phyloP scores from a whole-genome alignment of 2,113 vertebrate genomes.

The Oenanthe melanoleuca region DNA sequence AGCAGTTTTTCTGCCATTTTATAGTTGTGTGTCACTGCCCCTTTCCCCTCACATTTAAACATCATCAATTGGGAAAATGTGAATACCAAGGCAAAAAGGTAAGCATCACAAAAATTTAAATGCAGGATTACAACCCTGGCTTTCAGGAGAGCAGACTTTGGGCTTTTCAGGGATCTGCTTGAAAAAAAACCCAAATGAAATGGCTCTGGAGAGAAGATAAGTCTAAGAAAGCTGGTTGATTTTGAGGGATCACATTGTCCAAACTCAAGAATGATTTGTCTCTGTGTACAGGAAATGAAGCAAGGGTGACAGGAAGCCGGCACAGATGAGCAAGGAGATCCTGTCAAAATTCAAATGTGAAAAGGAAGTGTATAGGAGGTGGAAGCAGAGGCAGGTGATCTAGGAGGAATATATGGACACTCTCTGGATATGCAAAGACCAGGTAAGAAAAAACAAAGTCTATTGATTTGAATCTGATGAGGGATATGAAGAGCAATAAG shows the following conservation, averaged over 20 bases:
- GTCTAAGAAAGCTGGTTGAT: background rate
- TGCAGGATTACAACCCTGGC: background rate
- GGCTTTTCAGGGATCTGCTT: background rate
- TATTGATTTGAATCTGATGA: background rate
- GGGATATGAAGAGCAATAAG: background rate
- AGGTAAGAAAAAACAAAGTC: background rate
- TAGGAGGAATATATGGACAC: background rate
- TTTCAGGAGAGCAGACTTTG: background rate
- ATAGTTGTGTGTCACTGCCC: background rate
- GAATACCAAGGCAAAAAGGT: background rate
- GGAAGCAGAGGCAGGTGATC: background rate
- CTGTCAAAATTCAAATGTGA: background rate
- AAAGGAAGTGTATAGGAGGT: background rate
- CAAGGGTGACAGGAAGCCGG: background rate
- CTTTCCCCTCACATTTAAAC: background rate
- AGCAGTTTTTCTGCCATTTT: background rate
- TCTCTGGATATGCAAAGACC: background rate
- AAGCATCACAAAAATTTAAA: background rate
- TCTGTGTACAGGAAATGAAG: background rate
- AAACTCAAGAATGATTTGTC: background rate
- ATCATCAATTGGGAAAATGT: background rate
- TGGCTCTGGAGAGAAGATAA: background rate
- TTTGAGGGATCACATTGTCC: background rate
- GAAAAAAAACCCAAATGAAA: background rate
- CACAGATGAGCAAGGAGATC: background rate